Evolutionary conservation across 2,113 vertebrate species (phyloP).

Genomic region (Protobothrops mucrosquamatus): DNA sequence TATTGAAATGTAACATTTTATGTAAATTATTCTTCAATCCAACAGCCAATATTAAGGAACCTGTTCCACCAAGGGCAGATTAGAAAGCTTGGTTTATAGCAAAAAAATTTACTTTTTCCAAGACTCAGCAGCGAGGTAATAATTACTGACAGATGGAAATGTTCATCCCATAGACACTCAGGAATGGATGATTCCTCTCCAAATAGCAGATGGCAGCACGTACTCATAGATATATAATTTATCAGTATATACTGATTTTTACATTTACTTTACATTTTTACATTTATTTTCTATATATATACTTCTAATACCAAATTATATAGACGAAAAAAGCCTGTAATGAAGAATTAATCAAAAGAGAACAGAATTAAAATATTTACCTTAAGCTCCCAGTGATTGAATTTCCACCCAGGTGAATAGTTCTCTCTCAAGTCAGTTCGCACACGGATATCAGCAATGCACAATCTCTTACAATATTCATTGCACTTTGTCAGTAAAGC

Average conservation of each 20-base stretch:
- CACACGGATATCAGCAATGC: slow-evolving; percentile 74
- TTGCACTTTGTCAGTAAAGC: slow-evolving; percentile 82
- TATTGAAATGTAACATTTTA: not conserved
- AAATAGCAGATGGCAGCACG: not conserved
- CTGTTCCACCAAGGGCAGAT: not conserved
- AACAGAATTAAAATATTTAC: slow-evolving; percentile 57
- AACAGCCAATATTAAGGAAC: not conserved
- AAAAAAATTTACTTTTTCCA: not conserved
- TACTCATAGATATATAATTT: not conserved
- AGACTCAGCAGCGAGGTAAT: not conserved
- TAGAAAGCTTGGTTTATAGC: not conserved
- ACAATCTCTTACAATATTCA: slow-evolving; percentile 78
- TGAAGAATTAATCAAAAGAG: not conserved
- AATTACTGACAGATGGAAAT: not conserved
- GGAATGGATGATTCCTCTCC: not conserved
- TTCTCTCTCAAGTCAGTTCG: slow-evolving; percentile 87
- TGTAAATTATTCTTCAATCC: not conserved
- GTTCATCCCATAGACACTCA: not conserved
- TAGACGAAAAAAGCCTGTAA: not conserved
- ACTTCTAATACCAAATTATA: not conserved
- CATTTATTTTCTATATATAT: not conserved
- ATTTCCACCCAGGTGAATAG: slow-evolving; percentile 98
- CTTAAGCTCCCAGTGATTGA: slow-evolving; percentile 99
- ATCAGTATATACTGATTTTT: not conserved
- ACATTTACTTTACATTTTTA: not conserved